Conservation (phyloP, 1,140 invertebrate genomes). For the Cryptotermes secundus region DNA sequence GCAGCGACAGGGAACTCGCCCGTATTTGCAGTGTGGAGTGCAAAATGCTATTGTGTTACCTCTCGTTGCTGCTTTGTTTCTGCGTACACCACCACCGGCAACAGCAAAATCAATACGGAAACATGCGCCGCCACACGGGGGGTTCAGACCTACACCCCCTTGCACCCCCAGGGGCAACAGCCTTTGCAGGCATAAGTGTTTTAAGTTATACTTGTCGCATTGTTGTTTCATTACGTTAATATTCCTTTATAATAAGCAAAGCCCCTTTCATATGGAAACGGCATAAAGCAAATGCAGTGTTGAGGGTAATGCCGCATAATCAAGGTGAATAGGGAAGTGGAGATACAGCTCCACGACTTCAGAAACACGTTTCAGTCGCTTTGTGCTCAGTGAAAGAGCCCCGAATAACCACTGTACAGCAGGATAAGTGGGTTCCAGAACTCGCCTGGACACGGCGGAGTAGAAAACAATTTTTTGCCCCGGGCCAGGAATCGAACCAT, state of each 20-base stretch:
- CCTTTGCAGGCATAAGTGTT: neutral
- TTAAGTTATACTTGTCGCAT: neutral
- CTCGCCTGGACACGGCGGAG: no score
- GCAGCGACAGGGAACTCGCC: neutral
- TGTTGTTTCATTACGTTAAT: neutral
- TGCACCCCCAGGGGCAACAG: neutral
- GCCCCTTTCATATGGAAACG: no score
- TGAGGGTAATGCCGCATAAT: no score
- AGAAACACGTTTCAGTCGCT: no score
- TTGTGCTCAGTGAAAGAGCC: no score
- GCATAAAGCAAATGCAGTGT: no score
- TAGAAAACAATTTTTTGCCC: no score
- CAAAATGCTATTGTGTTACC: neutral
- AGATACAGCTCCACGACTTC: no score
- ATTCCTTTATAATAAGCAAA: neutral
- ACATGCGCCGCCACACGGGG: neutral
- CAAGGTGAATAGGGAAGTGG: no score
- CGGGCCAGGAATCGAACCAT: no score
- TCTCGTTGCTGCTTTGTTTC: neutral
- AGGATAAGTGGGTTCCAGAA: no score
- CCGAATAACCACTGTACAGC: no score
- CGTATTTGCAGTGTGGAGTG: neutral
- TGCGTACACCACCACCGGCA: neutral
- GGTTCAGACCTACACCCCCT: neutral
- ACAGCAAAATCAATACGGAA: conserved; percentile 16